Evolutionary conservation across 2,113 vertebrate species (phyloP).

Genomic region (Atlantisia rogersi): DNA sequence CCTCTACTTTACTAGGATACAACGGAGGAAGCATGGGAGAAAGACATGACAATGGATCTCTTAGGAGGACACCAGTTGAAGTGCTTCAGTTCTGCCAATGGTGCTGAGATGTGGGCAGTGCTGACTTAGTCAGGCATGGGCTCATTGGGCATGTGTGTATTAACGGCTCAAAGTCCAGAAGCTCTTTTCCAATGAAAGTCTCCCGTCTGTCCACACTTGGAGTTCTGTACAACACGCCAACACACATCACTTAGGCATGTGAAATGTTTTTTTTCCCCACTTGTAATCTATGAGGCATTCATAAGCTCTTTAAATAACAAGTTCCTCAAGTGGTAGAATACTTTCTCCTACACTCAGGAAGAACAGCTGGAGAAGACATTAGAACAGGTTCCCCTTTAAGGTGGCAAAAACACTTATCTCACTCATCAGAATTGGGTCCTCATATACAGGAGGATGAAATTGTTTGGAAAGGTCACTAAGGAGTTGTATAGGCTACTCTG

Average conservation of each 20-base stretch:
- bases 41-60: not conserved
- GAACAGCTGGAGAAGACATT: not conserved
- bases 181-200: not conserved
- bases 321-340: not conserved
- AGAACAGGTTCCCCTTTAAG: not conserved
- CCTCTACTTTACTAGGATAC: not conserved
- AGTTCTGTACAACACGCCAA: not conserved
- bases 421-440: not conserved
- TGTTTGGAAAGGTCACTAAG: not conserved
- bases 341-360: not conserved
- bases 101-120: not conserved
- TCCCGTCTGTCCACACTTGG: not conserved
- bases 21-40: not conserved
- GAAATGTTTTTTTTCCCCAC: not conserved
- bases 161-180: not conserved
- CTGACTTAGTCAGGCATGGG: not conserved
- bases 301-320: not conserved
- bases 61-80: not conserved
- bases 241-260: not conserved
- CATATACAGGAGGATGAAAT: not conserved
- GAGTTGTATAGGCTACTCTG: not conserved
- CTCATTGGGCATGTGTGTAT: not conserved
- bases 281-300: not conserved
- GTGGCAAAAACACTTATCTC: not conserved
- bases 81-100: not conserved